Percentiles rank a stretch among this genome's conserved stretches.
Conservation (phyloP, 2,797 vertebrate species). For the Trachops cirrhosus region DNA sequence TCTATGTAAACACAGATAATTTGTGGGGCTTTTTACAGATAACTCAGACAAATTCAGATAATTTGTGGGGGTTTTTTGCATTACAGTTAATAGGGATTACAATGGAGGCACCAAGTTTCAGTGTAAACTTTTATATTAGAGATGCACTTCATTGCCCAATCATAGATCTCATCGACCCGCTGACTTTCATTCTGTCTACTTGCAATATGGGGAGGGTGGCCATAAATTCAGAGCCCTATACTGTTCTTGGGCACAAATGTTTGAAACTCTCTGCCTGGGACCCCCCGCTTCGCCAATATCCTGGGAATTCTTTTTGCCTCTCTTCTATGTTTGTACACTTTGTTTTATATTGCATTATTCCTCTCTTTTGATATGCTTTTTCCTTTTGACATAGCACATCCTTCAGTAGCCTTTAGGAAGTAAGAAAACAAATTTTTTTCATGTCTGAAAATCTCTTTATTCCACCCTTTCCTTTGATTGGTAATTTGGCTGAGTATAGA, state of each 20-base stretch:
- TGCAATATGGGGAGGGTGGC: background rate
- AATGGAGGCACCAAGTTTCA: background rate
- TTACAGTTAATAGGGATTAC: background rate
- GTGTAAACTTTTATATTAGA: background rate
- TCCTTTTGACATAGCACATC: background rate
- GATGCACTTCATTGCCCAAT: background rate
- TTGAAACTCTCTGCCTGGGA: background rate
- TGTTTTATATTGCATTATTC: background rate
- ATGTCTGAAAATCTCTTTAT: background rate
- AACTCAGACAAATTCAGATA: background rate
- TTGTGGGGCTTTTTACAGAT: background rate
- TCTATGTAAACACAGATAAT: background rate
- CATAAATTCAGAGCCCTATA: background rate
- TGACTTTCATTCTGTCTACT: background rate
- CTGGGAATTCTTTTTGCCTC: background rate
- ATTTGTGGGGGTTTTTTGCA: background rate
- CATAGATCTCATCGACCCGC: background rate
- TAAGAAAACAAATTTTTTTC: background rate
- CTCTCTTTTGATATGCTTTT: background rate
- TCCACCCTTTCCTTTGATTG: background rate
- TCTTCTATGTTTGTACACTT: background rate
- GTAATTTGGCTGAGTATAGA: conserved; percentile 16
- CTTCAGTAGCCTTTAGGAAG: background rate
- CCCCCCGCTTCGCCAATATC: background rate
- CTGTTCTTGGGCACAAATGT: background rate